Base-by-base conservation (phyloP, 2,888 invertebrate species). In the Blera fallax region DNA sequence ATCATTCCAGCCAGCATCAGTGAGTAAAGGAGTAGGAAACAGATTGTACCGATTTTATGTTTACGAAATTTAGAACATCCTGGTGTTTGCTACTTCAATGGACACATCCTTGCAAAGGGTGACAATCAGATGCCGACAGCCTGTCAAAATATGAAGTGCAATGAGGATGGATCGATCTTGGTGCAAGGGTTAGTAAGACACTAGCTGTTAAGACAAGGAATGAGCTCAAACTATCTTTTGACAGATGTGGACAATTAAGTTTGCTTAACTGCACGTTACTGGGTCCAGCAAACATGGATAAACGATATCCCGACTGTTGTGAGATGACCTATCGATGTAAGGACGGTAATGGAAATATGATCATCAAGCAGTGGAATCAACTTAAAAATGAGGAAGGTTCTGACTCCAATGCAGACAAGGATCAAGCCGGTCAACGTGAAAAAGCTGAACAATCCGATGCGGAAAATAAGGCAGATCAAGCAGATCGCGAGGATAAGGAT, bases 271-370 rank as follows among this genome's bases (percentile, higher is more conserved):
- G 89, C 6, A 87, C 77, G 11, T 60, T 88, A 3, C 7, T 88
- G 52, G 87, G 88, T 72, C 80, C 84, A 0, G 18, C 74, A 4
- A 87, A 88, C 16, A 14, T 87, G 18, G 70, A 83, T 21, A 88
- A 88, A 48, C 82, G 87, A 0, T 89, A 89, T 74, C 89, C 89
- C 0, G 88, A 89, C 21, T 89, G 89, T 32, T 89, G 89, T 56
- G 87, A 87, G 65, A 88, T 88, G 89, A 89, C 80, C 14, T 89
- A 88, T 48, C 32, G 80, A n/a, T 89, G 89, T 58, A 62, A 16
- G n/a, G n/a, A 72, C 34, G 70, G 62, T 2, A 74, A 87, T 34
- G 88, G 88, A 3, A 45, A 77, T 4, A 37, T 52, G 14, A 37
- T 78, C 4, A 82, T 84, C 11, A 87, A 62, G 14, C 78, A 88